Evolutionary conservation across 2,113 vertebrate genomes (phyloP).

Genomic region (Nesogale talazaci): DNA sequence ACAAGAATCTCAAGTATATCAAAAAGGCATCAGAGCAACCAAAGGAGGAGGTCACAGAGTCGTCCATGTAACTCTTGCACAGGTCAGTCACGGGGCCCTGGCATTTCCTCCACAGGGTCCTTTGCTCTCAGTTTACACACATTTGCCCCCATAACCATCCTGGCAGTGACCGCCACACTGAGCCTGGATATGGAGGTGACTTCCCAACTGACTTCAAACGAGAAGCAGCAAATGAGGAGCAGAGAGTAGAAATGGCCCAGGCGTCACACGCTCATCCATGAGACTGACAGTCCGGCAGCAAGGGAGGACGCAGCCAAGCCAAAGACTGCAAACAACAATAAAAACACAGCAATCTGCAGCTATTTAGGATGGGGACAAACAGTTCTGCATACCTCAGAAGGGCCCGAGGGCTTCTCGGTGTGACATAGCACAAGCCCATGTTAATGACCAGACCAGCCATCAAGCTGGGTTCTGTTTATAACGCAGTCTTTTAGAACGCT

Average conservation of each 20-base stretch:
- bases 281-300: constrained; percentile 25
- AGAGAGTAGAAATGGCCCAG: constrained; percentile 6
- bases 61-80: neutral
- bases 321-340: constrained; percentile 33
- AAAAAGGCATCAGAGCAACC: neutral
- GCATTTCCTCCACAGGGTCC: constrained; percentile 14
- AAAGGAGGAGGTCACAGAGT: neutral
- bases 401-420: neutral
- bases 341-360: constrained; percentile 43
- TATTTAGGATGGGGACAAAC: constrained; percentile 61
- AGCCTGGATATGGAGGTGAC: neutral
- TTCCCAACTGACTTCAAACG: constrained; percentile 44
- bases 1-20: constrained; percentile 1
- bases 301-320: constrained; percentile 11
- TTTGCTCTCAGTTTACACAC: constrained; percentile 1
- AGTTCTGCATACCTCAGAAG: constrained; percentile 49
- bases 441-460: constrained; percentile 45
- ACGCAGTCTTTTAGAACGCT: constrained; percentile 54
- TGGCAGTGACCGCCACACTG: neutral
- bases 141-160: constrained; percentile 20
- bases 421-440: neutral
- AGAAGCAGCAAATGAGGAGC: constrained; percentile 31
- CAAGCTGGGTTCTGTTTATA: constrained; percentile 48
- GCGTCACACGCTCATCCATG: neutral
- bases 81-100: neutral